These are phyloP conservation scores for Charadrius vociferus DNA, from an alignment of 2,113 vertebrate genomes.

Conservation along the genomic window DNA sequence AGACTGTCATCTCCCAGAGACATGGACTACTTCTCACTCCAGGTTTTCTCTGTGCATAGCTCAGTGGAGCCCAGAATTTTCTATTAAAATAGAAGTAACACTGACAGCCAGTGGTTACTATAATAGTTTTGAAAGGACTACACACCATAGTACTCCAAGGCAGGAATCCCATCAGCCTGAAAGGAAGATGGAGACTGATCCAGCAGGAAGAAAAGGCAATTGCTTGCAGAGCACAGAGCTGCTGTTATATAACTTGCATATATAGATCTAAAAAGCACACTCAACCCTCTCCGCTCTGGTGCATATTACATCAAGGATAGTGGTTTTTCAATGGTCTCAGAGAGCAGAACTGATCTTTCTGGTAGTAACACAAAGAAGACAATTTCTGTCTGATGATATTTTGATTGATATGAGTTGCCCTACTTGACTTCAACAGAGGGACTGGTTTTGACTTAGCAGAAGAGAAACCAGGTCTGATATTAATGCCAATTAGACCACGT, in stretches of 20 bases:
- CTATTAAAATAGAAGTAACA: not conserved
- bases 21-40: not conserved
- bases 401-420: not conserved
- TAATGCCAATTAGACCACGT: not conserved
- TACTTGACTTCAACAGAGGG: not conserved
- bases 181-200: not conserved
- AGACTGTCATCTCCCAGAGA: not conserved
- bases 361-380: not conserved
- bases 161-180: not conserved
- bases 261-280: not conserved
- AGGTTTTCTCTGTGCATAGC: not conserved
- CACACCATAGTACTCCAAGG: rapidly evolving
- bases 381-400: not conserved
- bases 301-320: not conserved
- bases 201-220: not conserved
- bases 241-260: not conserved
- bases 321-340: not conserved
- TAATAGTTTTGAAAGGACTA: not conserved
- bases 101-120: not conserved
- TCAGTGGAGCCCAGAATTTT: not conserved
- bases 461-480: not conserved
- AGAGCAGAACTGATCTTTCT: not conserved
- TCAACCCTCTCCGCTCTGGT: not conserved
- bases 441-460: not conserved
- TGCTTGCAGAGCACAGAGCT: not conserved